phyloP scores from a whole-genome alignment of 1,140 invertebrate species.

The Callitettix versicolor region DNA sequence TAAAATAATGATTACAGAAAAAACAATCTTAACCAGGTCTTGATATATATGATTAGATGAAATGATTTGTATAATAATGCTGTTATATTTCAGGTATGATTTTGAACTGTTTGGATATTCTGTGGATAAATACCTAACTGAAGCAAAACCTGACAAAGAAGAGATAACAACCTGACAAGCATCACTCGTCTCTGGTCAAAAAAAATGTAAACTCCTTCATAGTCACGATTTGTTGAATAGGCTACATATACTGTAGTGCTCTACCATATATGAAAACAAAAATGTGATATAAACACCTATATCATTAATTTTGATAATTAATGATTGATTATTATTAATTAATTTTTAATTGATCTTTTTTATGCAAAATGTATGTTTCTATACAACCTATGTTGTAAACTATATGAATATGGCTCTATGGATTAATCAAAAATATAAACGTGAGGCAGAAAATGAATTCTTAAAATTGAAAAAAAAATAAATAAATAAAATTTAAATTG shows the following conservation, averaged over 20 bases:
- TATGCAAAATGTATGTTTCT: too few relatives aligned
- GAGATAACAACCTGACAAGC: not conserved
- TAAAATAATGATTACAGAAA: too few relatives aligned
- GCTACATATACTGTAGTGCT: not conserved
- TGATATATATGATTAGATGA: too few relatives aligned
- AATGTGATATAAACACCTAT: not conserved
- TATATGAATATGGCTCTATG: too few relatives aligned
- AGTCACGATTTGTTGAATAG: not conserved
- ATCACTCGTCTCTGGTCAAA: not conserved
- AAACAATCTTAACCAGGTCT: too few relatives aligned
- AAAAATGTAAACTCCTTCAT: not conserved
- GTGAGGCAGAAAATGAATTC: too few relatives aligned
- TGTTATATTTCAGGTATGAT: conserved; percentile 62
- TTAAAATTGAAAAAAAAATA: too few relatives aligned
- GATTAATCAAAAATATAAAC: too few relatives aligned
- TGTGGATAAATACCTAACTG: conserved; percentile 52
- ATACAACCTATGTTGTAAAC: too few relatives aligned
- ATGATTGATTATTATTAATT: not conserved
- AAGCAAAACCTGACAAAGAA: conserved; percentile 25
- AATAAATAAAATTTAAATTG: too few relatives aligned
- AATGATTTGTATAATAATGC: too few relatives aligned
- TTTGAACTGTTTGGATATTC: conserved; percentile 77
- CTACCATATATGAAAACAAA: not conserved
- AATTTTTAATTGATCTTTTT: too few relatives aligned
- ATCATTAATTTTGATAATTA: not conserved